phyloP scores from a whole-genome alignment of 1,140 invertebrate species.

The Globodera rostochiensis region DNA sequence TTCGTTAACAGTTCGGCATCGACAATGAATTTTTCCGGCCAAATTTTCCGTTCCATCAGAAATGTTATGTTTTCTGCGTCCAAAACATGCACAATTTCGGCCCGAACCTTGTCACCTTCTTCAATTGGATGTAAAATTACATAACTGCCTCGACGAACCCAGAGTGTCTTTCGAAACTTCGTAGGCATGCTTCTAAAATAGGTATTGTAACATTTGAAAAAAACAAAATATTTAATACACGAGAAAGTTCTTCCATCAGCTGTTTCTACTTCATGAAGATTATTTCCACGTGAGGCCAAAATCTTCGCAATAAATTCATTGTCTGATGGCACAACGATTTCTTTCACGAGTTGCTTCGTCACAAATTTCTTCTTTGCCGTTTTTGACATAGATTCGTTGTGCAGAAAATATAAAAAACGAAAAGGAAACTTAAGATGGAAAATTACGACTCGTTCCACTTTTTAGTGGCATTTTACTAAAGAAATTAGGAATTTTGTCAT shows the following conservation, averaged over 20 bases:
- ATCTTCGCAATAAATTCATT: conserved; percentile 42
- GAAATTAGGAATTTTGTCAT: too few species aligned
- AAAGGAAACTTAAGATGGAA: too few species aligned
- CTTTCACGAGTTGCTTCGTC: conserved; percentile 37
- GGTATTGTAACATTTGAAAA: background rate
- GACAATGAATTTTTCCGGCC: conserved; percentile 27
- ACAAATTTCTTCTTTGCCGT: conserved; percentile 46
- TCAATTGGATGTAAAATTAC: conserved; percentile 46
- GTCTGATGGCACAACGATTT: conserved; percentile 36
- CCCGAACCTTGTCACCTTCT: conserved; percentile 48
- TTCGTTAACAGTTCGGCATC: conserved; percentile 17
- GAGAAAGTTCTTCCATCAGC: conserved; percentile 28
- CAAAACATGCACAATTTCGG: conserved; percentile 44
- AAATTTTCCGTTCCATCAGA: conserved; percentile 13
- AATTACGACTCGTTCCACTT: too few species aligned
- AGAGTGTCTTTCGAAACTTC: conserved; percentile 41
- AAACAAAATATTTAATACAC: conserved; percentile 16
- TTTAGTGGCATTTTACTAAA: too few species aligned
- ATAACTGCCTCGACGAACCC: conserved; percentile 44
- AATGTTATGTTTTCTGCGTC: conserved; percentile 39
- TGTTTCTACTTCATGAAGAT: conserved; percentile 42
- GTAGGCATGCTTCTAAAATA: conserved; percentile 43
- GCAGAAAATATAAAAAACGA: too few species aligned
- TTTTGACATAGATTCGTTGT: conserved; percentile 28
- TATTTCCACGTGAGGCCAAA: conserved; percentile 40